phyloP scores from a whole-genome alignment of 2,113 vertebrate genomes.

The Empidonax traillii region DNA sequence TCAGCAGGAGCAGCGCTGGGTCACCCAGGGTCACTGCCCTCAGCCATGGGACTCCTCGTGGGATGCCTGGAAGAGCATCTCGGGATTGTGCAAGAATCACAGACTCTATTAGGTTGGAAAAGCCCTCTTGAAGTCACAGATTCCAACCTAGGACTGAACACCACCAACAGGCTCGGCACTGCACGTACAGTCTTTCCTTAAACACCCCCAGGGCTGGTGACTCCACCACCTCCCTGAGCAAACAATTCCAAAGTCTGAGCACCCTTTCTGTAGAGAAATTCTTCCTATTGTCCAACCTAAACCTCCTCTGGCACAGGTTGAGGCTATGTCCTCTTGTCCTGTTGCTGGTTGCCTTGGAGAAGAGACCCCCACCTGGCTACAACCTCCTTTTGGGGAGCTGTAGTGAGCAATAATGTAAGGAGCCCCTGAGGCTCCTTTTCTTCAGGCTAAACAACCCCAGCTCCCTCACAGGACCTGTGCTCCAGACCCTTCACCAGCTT shows the following conservation, averaged over 20 bases:
- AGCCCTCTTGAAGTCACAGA: background rate
- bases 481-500: background rate
- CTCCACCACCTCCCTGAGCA: background rate
- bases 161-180: background rate
- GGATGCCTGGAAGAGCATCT: fast-evolving
- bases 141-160: background rate
- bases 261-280: background rate
- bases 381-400: background rate
- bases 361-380: background rate
- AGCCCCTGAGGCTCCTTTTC: background rate
- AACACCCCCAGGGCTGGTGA: too few relatives aligned
- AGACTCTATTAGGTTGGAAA: background rate
- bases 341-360: background rate
- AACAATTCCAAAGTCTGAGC: background rate
- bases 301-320: too few relatives aligned
- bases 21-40: background rate
- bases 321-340: too few relatives aligned
- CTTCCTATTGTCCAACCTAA: background rate
- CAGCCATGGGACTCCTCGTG: too few relatives aligned
- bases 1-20: background rate
- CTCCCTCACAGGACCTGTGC: background rate
- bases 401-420: background rate
- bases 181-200: background rate
- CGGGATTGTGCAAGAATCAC: background rate
- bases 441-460: background rate